A percentile compares a stretch with the other conserved stretches of the same genome.
Evolutionary conservation across 2,888 invertebrate genomes (phyloP).

Genomic region (Cheilosia urbana): DNA sequence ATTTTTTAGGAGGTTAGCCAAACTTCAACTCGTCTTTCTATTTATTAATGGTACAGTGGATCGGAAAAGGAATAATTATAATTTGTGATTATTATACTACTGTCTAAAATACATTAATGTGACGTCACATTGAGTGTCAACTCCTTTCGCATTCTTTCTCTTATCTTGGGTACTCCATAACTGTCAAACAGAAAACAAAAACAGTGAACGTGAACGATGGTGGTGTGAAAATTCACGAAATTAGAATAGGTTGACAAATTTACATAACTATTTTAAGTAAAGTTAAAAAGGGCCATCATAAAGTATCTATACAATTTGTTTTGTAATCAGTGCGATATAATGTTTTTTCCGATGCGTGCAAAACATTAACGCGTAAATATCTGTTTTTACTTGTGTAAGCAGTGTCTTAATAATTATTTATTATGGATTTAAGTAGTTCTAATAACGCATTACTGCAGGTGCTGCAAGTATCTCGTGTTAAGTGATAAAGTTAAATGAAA

Average conservation of each 20-base stretch:
- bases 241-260: slow-evolving; percentile 68
- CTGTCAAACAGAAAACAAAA: slow-evolving; percentile 74
- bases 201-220: slow-evolving; percentile 69
- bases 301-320: slow-evolving; percentile 24
- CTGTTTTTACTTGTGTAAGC: slow-evolving; percentile 40
- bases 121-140: slow-evolving; percentile 57
- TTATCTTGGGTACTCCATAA: slow-evolving; percentile 45
- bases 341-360: slow-evolving; percentile 6
- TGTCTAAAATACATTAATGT: neutral
- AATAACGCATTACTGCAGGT: slow-evolving; percentile 17
- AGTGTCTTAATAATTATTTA: slow-evolving; percentile 26
- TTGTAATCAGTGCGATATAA: slow-evolving; percentile 7
- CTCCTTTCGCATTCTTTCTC: slow-evolving; percentile 34
- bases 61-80: neutral
- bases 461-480: neutral
- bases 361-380: slow-evolving; percentile 15
- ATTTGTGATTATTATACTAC: slow-evolving; percentile 1
- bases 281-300: slow-evolving; percentile 41
- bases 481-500: neutral
- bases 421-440: slow-evolving; percentile 18
- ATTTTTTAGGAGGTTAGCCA: neutral
- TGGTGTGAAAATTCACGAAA: slow-evolving; percentile 64
- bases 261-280: slow-evolving; percentile 69
- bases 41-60: too few relatives aligned
- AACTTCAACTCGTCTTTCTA: too few relatives aligned